A percentile compares a stretch with the other conserved stretches of the same genome.
Evolutionary conservation across 2,888 invertebrate species (phyloP).

Genomic region (Baronia brevicornis): DNA sequence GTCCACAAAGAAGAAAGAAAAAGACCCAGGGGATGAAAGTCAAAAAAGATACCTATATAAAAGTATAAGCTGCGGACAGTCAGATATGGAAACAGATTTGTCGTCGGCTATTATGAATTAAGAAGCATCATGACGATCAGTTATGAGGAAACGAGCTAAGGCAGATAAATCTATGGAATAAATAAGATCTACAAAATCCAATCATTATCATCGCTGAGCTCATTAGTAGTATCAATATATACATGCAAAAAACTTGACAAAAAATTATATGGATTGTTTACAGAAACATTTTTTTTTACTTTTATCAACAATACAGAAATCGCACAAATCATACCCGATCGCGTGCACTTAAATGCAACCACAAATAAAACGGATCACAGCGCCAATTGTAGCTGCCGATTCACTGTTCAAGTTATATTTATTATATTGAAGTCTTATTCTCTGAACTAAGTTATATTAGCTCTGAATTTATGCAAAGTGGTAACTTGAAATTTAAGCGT

Average conservation of each 20-base stretch:
- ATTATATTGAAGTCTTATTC: constrained; percentile 20
- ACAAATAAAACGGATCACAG: constrained; percentile 33
- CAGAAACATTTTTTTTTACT: constrained; percentile 2
- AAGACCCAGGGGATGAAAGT: no score
- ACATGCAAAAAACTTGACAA: neutral
- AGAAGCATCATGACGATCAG: no score
- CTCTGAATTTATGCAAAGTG: neutral
- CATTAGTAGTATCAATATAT: no score
- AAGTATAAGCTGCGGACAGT: no score
- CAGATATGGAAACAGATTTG: no score
- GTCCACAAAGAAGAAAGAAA: no score
- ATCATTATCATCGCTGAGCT: no score
- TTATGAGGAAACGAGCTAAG: no score
- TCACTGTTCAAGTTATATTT: constrained; percentile 29
- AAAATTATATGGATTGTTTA: constrained; percentile 2
- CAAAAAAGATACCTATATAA: no score
- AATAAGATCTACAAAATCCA: no score
- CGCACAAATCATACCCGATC: constrained; percentile 26
- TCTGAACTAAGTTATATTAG: constrained; percentile 1
- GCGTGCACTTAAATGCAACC: constrained; percentile 38
- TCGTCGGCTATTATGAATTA: no score
- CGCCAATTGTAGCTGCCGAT: constrained; percentile 32
- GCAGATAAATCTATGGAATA: no score
- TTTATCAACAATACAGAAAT: constrained; percentile 1
- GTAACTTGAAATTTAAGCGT: neutral